Evolutionary conservation across 2,888 invertebrate species (phyloP), one percentile per base, ranked within the genome.

Genomic region (Ormyrus pomaceus): DNA sequence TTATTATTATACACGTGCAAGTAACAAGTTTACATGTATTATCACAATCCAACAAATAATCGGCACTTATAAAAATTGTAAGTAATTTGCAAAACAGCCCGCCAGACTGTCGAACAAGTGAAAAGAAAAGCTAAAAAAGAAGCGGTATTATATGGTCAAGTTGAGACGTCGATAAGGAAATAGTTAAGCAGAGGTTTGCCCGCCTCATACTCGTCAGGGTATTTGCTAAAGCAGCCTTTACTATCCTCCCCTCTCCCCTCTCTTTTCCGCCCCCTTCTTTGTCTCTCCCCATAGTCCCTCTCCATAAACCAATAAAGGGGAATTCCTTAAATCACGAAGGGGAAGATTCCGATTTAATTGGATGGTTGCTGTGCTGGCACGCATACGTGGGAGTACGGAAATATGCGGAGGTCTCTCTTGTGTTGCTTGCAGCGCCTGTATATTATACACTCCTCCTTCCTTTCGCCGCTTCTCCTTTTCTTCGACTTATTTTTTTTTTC

Each of bases 291-390:
- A 19, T 48, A 58, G 51, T 34, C 46, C 45, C 68, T 62, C 69
- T 69, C 61, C 48, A 62, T 77, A 69, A 77, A 77, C 78, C 68
- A 79, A 73, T 79, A 73, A 62, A 74, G 64, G 53, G 19, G 56
- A 70, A 79, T 79, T 79, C 70, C 65, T 74, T 53, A 74, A 75
- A 79, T 79, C 79, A 75, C 74, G 79, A 75, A 46, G 69, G 48
- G 53, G 50, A 56, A 69, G 65, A 79, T 79, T 74, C 70, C 79
- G 58, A 74, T 79, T 79, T 74, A 79, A 79, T 79, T 79, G 79
- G 74, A 74, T 74, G 64, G 64, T 58, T 70, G 64, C 11, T 58
- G 51, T 48, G 45, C 61, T n/a, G 78, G 78, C 51, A 61, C 13
- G 68, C 77, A 51, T 46, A 65, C 58, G 77, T 59, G 51, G 65